Conservation (phyloP, 1,140 invertebrate genomes). For the Drosophila parabipectinata region DNA sequence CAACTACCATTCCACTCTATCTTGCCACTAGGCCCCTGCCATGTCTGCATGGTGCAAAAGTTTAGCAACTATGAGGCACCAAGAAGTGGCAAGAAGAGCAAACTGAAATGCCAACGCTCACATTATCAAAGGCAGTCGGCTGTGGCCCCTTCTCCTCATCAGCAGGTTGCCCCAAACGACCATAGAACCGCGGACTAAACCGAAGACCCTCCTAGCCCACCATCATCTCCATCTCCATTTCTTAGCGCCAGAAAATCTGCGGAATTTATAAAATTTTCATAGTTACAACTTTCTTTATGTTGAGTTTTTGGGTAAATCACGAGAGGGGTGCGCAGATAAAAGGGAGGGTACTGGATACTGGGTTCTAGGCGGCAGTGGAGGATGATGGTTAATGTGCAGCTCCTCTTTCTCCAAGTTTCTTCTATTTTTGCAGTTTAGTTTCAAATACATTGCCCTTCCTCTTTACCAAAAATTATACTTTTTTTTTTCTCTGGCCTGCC, state of each 20-base stretch:
- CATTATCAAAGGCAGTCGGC: conserved; percentile 41
- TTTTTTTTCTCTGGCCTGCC: conserved; percentile 30
- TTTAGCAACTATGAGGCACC: conserved; percentile 57
- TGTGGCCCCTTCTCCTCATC: not conserved
- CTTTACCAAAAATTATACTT: not conserved
- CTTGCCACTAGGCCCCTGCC: not conserved
- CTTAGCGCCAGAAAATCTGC: conserved; percentile 79
- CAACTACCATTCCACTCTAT: not conserved
- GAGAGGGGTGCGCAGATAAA: not conserved
- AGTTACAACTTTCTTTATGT: conserved; percentile 82
- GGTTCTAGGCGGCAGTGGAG: conserved; percentile 20
- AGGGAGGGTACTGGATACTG: not conserved
- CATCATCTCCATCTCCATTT: conserved; percentile 35
- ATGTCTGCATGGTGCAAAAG: conserved; percentile 30
- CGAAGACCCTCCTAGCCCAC: conserved; percentile 3
- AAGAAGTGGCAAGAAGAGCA: not conserved
- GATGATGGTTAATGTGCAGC: conserved; percentile 51
- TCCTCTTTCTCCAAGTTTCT: conserved; percentile 6
- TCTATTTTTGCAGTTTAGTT: conserved; percentile 82
- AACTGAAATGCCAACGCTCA: conserved; percentile 53
- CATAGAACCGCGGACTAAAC: conserved; percentile 35
- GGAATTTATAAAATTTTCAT: conserved; percentile 83
- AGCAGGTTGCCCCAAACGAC: conserved; percentile 43
- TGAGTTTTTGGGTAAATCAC: conserved; percentile 11
- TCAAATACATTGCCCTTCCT: conserved; percentile 61